Conservation (phyloP, 2,113 vertebrate genomes). For the Rallus limicola region DNA sequence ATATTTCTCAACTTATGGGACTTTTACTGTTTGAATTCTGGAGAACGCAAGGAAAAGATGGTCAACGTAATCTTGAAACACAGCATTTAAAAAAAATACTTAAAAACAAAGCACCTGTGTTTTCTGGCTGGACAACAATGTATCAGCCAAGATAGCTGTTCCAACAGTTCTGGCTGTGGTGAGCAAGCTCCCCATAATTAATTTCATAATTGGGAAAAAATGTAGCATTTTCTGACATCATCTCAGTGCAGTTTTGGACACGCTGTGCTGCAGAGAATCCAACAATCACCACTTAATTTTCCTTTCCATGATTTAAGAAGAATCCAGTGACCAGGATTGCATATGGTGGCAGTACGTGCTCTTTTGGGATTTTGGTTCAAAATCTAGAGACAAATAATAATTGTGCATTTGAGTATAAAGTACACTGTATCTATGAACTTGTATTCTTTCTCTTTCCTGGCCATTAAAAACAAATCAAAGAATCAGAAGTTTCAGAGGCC, state of each 20-base stretch:
- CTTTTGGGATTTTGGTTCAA: conserved; percentile 24
- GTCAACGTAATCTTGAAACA: conserved; percentile 41
- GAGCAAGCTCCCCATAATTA: conserved; percentile 64
- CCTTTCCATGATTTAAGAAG: conserved; percentile 49
- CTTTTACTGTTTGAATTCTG: not conserved
- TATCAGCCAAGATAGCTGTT: conserved; percentile 64
- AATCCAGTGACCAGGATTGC: conserved; percentile 28
- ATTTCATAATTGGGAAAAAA: conserved; percentile 77
- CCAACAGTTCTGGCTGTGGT: conserved; percentile 57
- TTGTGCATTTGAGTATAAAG: conserved; percentile 1
- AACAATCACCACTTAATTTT: conserved; percentile 68
- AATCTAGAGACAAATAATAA: conserved; percentile 25
- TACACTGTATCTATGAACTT: conserved; percentile 2
- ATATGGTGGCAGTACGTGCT: not conserved
- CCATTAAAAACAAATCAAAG: not conserved
- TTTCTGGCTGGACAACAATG: conserved; percentile 66
- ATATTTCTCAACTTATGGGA: not conserved
- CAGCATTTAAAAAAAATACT: conserved; percentile 22
- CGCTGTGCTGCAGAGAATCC: conserved; percentile 57
- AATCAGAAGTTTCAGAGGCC: not conserved
- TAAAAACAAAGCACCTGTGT: conserved; percentile 71
- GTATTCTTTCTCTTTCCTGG: not conserved
- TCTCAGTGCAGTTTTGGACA: conserved; percentile 64
- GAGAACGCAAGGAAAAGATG: not conserved
- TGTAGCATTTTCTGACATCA: conserved; percentile 73